Conservation (phyloP, 2,113 vertebrate species). For the Nansenia antarctica region DNA sequence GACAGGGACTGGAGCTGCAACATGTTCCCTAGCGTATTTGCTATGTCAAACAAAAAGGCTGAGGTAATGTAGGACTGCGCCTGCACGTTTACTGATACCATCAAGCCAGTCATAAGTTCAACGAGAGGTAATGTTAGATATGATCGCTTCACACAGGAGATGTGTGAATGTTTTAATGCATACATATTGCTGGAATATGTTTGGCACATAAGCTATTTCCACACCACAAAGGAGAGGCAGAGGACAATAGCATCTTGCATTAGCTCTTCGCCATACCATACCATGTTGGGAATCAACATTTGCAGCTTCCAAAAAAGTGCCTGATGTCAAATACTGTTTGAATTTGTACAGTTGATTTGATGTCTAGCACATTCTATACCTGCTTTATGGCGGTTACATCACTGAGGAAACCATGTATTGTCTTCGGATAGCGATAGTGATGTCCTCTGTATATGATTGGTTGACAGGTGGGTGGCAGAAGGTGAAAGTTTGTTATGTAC, state of each 20-base stretch:
- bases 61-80: constrained; percentile 45
- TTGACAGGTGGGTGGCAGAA: constrained; percentile 22
- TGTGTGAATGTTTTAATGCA: no score
- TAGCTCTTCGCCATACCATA: neutral
- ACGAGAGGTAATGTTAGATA: no score
- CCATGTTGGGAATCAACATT: no score
- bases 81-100: neutral
- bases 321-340: no score
- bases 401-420: no score
- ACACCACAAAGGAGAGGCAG: neutral
- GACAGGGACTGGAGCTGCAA: no score
- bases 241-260: neutral
- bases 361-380: no score
- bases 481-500: neutral
- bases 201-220: neutral
- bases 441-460: constrained; percentile 5
- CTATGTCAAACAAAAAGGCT: constrained; percentile 2
- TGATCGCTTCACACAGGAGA: neutral
- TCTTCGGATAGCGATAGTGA: neutral
- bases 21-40: neutral
- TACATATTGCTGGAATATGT: neutral
- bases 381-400: no score
- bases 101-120: neutral
- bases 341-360: no score
- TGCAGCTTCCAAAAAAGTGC: no score